Conservation (phyloP, 2,797 vertebrate species). For the Phoxinus dragarum region DNA sequence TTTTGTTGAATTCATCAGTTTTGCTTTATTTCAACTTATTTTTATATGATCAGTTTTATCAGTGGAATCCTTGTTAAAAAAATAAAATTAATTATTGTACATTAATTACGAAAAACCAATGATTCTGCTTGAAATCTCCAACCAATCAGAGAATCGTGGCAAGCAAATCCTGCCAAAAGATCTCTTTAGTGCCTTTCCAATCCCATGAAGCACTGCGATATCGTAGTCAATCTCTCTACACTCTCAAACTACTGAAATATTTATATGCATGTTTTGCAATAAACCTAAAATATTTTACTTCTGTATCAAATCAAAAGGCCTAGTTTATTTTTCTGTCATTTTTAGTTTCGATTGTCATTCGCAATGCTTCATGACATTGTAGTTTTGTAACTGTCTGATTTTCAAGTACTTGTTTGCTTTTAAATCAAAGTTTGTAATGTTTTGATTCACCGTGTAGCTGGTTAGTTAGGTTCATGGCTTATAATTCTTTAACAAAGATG, state of each 20-base stretch:
- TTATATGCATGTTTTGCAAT: neutral
- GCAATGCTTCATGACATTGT: neutral
- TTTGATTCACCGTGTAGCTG: neutral
- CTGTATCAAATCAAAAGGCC: neutral
- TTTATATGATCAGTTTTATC: too few species aligned
- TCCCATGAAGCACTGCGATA: neutral
- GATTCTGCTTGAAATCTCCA: neutral
- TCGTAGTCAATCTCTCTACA: too few species aligned
- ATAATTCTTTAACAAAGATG: neutral
- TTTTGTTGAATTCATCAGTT: neutral
- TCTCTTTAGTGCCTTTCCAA: neutral
- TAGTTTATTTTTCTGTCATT: neutral
- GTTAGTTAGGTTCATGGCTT: neutral
- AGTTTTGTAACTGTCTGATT: neutral
- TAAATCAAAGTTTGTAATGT: neutral
- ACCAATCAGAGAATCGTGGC: neutral
- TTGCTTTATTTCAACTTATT: neutral
- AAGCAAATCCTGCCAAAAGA: neutral
- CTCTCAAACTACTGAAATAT: neutral
- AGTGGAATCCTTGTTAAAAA: neutral
- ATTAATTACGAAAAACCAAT: neutral
- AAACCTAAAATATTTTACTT: neutral
- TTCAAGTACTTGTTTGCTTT: neutral
- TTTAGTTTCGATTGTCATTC: neutral
- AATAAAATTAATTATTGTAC: neutral